Evolutionary conservation across 2,888 invertebrate genomes (phyloP).

Genomic region (Drosophila anomalata): DNA sequence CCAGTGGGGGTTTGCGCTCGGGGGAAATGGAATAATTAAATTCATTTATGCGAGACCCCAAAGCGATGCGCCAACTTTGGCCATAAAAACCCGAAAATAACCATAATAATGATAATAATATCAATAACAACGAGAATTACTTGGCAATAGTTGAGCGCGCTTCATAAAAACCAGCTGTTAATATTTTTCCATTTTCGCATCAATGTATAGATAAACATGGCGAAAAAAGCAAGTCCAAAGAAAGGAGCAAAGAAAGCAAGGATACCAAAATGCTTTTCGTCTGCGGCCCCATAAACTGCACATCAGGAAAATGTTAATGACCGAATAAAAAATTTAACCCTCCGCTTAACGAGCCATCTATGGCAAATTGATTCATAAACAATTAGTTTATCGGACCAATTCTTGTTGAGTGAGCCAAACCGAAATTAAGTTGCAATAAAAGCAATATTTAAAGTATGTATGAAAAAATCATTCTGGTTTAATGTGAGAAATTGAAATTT

Average conservation of each 20-base stretch:
- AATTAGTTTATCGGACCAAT: conserved; percentile 53
- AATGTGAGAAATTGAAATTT: too few relatives aligned
- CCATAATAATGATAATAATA: conserved; percentile 57
- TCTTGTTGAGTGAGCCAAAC: neutral
- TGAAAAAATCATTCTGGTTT: neutral
- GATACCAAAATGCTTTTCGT: conserved; percentile 12
- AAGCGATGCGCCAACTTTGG: conserved; percentile 56
- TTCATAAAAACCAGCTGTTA: conserved; percentile 71
- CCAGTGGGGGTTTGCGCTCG: conserved; percentile 18
- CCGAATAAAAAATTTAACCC: conserved; percentile 60
- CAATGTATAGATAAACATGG: conserved; percentile 40
- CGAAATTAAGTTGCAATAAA: neutral
- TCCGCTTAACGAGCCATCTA: conserved; percentile 54
- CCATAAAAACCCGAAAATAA: conserved; percentile 66
- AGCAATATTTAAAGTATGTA: neutral
- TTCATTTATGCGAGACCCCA: conserved; percentile 52
- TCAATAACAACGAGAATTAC: conserved; percentile 58
- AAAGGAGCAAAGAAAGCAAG: neutral
- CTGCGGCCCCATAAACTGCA: conserved; percentile 55
- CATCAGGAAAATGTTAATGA: conserved; percentile 61
- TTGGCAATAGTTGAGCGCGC: conserved; percentile 68
- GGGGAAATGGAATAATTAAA: conserved; percentile 45
- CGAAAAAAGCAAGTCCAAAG: neutral
- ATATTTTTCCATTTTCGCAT: conserved; percentile 56
- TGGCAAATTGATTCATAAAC: conserved; percentile 64